Conservation (phyloP, 2,797 vertebrate genomes). For the Acipenser transmontanus region DNA sequence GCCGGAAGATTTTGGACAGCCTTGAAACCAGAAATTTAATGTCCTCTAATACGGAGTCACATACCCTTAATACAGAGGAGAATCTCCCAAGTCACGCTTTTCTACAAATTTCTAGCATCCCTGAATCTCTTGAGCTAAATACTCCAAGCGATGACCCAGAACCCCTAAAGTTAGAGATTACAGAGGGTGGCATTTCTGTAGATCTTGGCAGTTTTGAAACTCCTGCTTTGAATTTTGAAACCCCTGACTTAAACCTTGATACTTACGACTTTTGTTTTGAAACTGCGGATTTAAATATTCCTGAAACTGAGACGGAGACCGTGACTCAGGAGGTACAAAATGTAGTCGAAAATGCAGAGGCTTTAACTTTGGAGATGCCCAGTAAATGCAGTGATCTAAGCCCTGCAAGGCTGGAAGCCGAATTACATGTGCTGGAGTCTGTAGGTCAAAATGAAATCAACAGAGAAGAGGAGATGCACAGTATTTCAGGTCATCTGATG, state of each 20-base stretch:
- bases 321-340: not conserved
- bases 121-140: not conserved
- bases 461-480: not conserved
- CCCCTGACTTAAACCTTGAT: slow-evolving; percentile 1
- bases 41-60: not conserved
- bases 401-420: not conserved
- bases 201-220: not conserved
- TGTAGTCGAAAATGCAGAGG: not conserved
- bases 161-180: not conserved
- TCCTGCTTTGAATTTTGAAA: not conserved
- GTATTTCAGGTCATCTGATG: not conserved
- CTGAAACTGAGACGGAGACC: not conserved
- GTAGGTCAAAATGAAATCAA: not conserved
- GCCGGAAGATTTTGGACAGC: not conserved
- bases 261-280: slow-evolving; percentile 1
- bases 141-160: not conserved
- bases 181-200: not conserved
- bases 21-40: slow-evolving; percentile 2
- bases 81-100: not conserved
- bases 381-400: not conserved
- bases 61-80: not conserved
- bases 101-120: not conserved
- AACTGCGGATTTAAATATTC: slow-evolving; percentile 1
- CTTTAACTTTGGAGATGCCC: not conserved
- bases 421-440: not conserved